Percentiles rank a stretch among this genome's conserved stretches.
These are phyloP conservation scores for Mesocentrotus franciscanus DNA, from an alignment of 53 echinoderm and acorn worm species.

Conservation along the genomic window DNA sequence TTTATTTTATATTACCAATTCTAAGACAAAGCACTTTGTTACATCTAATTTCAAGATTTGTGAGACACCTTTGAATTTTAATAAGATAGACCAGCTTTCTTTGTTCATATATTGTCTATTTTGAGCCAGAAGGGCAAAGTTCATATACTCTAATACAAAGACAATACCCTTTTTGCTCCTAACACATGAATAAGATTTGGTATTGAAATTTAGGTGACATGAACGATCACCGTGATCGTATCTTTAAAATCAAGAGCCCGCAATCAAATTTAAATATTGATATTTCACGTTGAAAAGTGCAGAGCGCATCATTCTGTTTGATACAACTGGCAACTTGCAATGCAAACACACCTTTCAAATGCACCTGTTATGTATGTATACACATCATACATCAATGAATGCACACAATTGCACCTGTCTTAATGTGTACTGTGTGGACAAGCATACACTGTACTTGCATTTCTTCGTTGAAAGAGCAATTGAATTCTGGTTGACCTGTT, in stretches of 20 bases:
- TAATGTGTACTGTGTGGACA: background rate
- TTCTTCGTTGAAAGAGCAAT: background rate
- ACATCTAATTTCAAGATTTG: too few relatives aligned
- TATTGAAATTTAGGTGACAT: background rate
- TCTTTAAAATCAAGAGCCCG: background rate
- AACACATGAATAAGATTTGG: too few relatives aligned
- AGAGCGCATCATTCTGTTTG: background rate
- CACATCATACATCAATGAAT: background rate
- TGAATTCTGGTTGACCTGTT: background rate
- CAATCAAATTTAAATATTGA: background rate
- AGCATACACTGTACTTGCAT: background rate
- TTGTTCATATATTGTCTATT: too few relatives aligned
- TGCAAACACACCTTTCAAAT: constrained; percentile 12
- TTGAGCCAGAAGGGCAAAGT: too few relatives aligned
- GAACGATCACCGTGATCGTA: background rate
- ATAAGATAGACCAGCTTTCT: too few relatives aligned
- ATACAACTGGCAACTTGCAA: background rate
- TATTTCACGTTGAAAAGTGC: background rate
- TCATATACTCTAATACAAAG: too few relatives aligned
- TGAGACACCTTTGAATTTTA: too few relatives aligned
- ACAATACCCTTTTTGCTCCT: too few relatives aligned
- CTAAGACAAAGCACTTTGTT: too few relatives aligned
- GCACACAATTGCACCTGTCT: background rate
- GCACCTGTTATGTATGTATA: background rate
- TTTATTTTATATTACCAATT: too few relatives aligned